Percentiles rank a stretch among this genome's conserved stretches.
Evolutionary conservation across 2,888 invertebrate genomes (phyloP).

Genomic region (Ceratothoa steindachneri): DNA sequence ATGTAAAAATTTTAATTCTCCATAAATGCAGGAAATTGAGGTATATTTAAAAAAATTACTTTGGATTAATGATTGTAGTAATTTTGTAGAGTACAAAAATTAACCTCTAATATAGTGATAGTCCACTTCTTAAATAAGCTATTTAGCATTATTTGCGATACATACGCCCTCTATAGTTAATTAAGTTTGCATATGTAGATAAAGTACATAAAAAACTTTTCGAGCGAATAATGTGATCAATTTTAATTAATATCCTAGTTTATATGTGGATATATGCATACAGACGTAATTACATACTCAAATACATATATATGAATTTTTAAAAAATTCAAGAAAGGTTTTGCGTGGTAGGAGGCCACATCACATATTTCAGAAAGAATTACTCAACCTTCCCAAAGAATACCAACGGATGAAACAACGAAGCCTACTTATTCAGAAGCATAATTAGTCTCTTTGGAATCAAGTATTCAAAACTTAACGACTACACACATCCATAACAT

Average conservation of each 20-base stretch:
- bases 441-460: background rate
- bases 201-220: too few species aligned
- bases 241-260: background rate
- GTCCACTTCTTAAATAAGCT: too few species aligned
- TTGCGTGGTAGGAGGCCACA: background rate
- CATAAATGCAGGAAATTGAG: background rate
- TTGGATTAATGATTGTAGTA: too few species aligned
- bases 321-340: background rate
- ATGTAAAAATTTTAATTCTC: background rate
- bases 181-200: too few species aligned
- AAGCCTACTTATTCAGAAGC: background rate
- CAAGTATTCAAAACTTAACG: background rate
- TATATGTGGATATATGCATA: background rate
- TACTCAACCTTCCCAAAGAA: background rate
- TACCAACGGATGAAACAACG: background rate
- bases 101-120: too few species aligned
- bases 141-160: too few species aligned
- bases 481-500: background rate
- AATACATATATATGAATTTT: background rate
- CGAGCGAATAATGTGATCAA: too few species aligned
- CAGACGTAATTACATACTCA: too few species aligned
- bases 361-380: background rate
- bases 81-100: too few species aligned
- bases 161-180: too few species aligned
- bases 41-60: background rate